Evolutionary conservation across 2,797 vertebrate species (phyloP).

Genomic region (Hoplostethus atlanticus): DNA sequence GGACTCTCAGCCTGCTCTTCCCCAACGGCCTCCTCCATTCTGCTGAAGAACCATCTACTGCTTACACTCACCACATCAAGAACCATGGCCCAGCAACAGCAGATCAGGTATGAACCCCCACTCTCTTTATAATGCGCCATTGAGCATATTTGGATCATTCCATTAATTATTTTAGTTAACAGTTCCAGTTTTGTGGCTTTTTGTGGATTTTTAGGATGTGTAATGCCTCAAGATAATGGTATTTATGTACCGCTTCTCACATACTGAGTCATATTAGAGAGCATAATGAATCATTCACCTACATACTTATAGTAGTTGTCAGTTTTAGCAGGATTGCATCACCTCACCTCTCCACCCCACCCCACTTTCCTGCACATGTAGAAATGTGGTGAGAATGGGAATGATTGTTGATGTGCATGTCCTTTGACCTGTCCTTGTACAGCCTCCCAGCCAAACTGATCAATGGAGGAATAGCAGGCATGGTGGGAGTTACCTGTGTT

Average conservation of each 20-base stretch:
- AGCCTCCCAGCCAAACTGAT: constrained; percentile 91
- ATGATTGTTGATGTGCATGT: neutral
- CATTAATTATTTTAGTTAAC: neutral
- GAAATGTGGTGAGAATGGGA: neutral
- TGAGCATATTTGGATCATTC: constrained; percentile 1
- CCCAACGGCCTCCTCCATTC: constrained; percentile 42
- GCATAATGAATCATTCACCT: neutral
- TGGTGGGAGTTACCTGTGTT: constrained; percentile 91
- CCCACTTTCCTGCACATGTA: too few species aligned
- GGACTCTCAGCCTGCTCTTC: constrained; percentile 70
- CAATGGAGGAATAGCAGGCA: constrained; percentile 89
- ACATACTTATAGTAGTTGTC: too few species aligned
- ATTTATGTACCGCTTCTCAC: constrained; percentile 6
- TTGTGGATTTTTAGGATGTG: neutral
- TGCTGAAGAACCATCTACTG: constrained; percentile 34
- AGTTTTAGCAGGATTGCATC: too few species aligned
- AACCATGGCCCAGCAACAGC: constrained; percentile 79
- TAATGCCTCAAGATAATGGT: neutral
- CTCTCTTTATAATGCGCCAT: neutral
- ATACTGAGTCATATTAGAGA: too few species aligned
- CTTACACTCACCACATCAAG: constrained; percentile 37
- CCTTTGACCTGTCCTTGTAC: constrained; percentile 18
- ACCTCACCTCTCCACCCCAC: too few species aligned
- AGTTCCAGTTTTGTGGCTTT: neutral
- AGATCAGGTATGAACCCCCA: constrained; percentile 71